Evolutionary conservation across 2,113 vertebrate genomes (phyloP), one percentile per base, ranked within the genome.

Genomic region (Glareola pratincola): DNA sequence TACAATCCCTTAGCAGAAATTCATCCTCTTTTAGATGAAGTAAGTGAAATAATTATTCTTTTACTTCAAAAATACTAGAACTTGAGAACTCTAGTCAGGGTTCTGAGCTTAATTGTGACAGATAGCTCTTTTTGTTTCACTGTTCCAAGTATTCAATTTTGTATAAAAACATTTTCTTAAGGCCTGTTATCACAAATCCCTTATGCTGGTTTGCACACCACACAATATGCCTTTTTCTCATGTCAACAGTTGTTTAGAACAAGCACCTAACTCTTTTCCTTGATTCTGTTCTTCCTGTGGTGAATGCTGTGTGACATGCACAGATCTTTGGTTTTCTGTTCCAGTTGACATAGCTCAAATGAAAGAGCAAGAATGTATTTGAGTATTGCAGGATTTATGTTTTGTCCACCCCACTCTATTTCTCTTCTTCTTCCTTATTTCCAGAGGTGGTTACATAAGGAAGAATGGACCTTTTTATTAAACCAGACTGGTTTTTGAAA

Each of bases 11-110:
- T 99, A 79, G 96, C 97, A 12, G 96, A 98, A 85, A 96, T 90
- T 71, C 98, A 98, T 78, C 98, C 98, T 45, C 85, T 98, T 32
- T 97, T 99, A 63, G 98, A 98, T 79, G 98, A 99, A 99, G 99
- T 99, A 94, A 98, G 98, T 84, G 48, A 39, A 54, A n/a, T 36
- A 8, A 17, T 82, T 39, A 2, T 36, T 39, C 26, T 85, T 93
- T 78, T 11, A 18, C n/a, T 76, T 85, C 5, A 78, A 8, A 78
- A 68, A 26, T 57, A 57, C 8, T 66, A 41, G 22, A 74, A 71
- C 14, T 63, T 78, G 45, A 63, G 32, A 80, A 32, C n/a, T 74
- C 4, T 57, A 48, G 36, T 62, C 32, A 32, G 23, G 8, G 2
- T 16, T 85, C 47, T 71, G 47, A 75, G n/a, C 21, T 50, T 59